phyloP scores from a whole-genome alignment of 2,888 invertebrate species.

The Caenorhabditis doughertyi region DNA sequence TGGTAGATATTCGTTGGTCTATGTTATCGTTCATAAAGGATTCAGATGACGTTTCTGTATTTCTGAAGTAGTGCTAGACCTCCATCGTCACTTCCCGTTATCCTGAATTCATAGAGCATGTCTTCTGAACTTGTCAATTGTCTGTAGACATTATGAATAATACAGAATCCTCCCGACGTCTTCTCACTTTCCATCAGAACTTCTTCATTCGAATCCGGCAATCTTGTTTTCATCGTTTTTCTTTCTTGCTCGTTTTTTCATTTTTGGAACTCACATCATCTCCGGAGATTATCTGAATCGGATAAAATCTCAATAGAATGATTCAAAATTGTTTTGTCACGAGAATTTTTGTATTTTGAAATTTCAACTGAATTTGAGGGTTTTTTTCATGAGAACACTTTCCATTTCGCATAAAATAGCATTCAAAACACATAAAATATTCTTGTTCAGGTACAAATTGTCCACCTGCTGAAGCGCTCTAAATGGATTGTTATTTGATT shows the following conservation, averaged over 20 bases:
- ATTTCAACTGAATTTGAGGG: neutral
- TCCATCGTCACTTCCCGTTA: neutral
- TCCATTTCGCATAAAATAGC: neutral
- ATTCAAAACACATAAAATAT: neutral
- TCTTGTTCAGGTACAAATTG: neutral
- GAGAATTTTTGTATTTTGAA: neutral
- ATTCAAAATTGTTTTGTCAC: slow-evolving; percentile 2
- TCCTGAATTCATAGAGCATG: slow-evolving; percentile 15
- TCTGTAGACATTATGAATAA: neutral
- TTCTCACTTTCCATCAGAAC: neutral
- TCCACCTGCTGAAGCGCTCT: neutral
- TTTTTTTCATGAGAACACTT: neutral
- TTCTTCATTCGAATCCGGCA: neutral
- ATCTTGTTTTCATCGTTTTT: neutral
- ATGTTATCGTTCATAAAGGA: neutral
- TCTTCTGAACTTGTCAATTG: neutral
- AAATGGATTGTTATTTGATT: neutral
- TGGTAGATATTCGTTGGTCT: no score
- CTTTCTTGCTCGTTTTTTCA: neutral
- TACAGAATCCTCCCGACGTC: neutral
- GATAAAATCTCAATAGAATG: neutral
- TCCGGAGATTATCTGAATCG: slow-evolving; percentile 3
- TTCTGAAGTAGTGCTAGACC: no score
- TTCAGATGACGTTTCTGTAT: neutral
- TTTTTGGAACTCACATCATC: slow-evolving; percentile 9